These are phyloP conservation scores for Dynastes maya DNA, from an alignment of 2,888 invertebrate species.

Conservation along the genomic window DNA sequence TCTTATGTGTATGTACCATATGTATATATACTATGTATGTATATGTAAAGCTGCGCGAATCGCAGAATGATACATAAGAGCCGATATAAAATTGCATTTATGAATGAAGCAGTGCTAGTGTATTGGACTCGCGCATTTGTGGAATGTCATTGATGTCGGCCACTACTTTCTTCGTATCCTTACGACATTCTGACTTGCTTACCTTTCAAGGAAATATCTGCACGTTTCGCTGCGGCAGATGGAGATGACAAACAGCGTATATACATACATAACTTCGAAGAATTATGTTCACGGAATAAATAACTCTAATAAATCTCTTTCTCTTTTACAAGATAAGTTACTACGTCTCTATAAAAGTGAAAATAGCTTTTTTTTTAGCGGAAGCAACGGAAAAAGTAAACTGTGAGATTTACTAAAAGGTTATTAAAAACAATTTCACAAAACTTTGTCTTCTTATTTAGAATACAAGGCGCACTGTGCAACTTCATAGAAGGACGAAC, in stretches of 20 bases:
- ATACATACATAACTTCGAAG: not conserved
- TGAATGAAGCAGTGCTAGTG: conserved; percentile 56
- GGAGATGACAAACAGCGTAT: not conserved
- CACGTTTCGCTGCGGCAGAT: conserved; percentile 21
- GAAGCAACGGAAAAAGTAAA: too few relatives aligned
- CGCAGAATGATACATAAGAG: not conserved
- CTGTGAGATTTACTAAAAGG: too few relatives aligned
- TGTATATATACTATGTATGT: too few relatives aligned
- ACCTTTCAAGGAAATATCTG: conserved; percentile 54
- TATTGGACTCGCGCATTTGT: conserved; percentile 56
- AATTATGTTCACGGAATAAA: not conserved
- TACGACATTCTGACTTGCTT: conserved; percentile 52
- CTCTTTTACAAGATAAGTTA: too few relatives aligned
- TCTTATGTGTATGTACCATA: too few relatives aligned
- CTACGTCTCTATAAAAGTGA: too few relatives aligned
- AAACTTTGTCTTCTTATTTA: too few relatives aligned
- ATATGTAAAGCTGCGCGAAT: not conserved
- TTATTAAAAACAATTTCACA: too few relatives aligned
- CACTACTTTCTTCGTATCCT: conserved; percentile 52
- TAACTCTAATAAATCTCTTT: too few relatives aligned
- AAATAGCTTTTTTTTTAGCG: too few relatives aligned
- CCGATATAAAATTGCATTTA: conserved; percentile 44
- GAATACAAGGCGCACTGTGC: too few relatives aligned
- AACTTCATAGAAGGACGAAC: too few relatives aligned
- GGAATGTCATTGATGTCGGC: conserved; percentile 59